A percentile compares a stretch with the other conserved stretches of the same genome.
Conservation (phyloP, 2,797 vertebrate species). For the Chrosomus eos region DNA sequence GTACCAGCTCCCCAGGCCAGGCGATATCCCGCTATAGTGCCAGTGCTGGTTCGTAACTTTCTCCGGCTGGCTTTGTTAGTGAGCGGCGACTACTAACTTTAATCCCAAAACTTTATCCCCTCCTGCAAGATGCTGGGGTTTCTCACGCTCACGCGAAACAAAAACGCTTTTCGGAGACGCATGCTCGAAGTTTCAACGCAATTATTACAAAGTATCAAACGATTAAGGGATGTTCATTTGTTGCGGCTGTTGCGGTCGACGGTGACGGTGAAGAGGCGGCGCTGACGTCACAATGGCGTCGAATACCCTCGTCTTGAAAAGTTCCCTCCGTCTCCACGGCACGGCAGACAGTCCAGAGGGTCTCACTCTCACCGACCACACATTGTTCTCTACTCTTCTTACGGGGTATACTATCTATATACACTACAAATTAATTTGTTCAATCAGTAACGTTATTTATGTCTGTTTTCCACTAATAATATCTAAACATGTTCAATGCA, state of each 20-base stretch:
- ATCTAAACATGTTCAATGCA: background rate
- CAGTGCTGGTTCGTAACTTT: conserved; percentile 23
- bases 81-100: conserved; percentile 9
- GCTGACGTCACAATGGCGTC: conserved; percentile 61
- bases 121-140: background rate
- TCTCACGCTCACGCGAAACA: background rate
- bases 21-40: conserved; percentile 13
- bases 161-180: background rate
- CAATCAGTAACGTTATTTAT: background rate
- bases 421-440: background rate
- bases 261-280: conserved; percentile 50
- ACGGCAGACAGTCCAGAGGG: conserved; percentile 11
- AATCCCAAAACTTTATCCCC: conserved; percentile 29
- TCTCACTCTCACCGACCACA: conserved; percentile 7
- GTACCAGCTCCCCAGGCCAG: conserved; percentile 1
- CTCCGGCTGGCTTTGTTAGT: conserved; percentile 36
- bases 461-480: background rate
- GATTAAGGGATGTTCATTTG: conserved; percentile 18
- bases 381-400: background rate
- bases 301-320: conserved; percentile 47
- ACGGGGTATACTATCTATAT: background rate
- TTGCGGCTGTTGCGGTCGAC: conserved; percentile 48
- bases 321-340: conserved; percentile 51
- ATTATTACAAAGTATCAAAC: conserved; percentile 27
- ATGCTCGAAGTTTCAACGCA: background rate